Conservation (phyloP, 1,140 invertebrate genomes). For the Prorops nasuta region DNA sequence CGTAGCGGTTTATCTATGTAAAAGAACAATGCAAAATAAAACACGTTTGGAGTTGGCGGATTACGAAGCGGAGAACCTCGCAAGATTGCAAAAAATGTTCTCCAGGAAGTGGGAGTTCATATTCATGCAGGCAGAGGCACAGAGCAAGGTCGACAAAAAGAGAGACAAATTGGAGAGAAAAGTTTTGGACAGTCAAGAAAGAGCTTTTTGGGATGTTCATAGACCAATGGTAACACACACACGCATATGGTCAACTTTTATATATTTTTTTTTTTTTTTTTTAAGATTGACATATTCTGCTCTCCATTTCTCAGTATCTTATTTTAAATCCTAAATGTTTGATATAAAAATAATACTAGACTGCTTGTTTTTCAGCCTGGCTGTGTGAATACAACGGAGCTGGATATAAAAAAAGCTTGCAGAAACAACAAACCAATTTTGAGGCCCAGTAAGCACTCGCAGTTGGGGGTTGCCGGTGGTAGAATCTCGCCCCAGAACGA, state of each 20-base stretch:
- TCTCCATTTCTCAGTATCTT: not conserved
- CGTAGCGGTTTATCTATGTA: constrained; percentile 96
- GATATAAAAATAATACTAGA: not conserved
- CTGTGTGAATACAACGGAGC: constrained; percentile 97
- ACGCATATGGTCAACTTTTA: too few relatives aligned
- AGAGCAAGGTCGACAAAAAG: constrained; percentile 96
- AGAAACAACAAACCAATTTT: constrained; percentile 73
- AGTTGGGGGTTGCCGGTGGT: constrained; percentile 56
- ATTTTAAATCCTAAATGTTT: not conserved
- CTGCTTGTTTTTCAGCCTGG: constrained; percentile 72
- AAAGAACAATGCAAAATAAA: constrained; percentile 99
- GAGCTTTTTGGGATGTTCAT: constrained; percentile 99
- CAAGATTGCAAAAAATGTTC: constrained; percentile 98
- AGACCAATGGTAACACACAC: constrained; percentile 80
- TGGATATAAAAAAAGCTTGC: constrained; percentile 96
- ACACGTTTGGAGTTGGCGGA: constrained; percentile 94
- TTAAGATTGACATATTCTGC: not conserved
- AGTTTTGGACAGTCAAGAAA: constrained; percentile 97
- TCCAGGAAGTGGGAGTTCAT: constrained; percentile 99
- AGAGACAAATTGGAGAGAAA: constrained; percentile 97
- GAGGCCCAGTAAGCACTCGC: constrained; percentile 57
- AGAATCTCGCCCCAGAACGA: constrained; percentile 65
- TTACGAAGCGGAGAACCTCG: constrained; percentile 98
- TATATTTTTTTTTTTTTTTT: not conserved
- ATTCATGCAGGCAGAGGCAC: constrained; percentile 92